Conservation (phyloP, 2,113 vertebrate species). For the Cochlearius cochlearius region DNA sequence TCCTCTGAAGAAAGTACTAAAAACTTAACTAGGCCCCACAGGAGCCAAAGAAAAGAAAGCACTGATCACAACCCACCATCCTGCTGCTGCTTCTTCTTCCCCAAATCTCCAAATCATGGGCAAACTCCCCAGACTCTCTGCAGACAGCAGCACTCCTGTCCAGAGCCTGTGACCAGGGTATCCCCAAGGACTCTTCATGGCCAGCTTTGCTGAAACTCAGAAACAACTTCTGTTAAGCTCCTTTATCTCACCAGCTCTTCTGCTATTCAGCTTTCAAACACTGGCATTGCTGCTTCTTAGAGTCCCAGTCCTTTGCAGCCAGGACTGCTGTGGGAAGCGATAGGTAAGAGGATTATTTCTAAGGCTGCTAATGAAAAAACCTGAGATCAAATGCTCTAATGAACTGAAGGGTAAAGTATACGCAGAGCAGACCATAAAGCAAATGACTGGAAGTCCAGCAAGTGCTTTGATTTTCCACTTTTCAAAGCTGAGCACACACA, state of each 20-base stretch:
- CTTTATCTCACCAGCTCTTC: not conserved
- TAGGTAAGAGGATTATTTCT: not conserved
- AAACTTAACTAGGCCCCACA: not conserved
- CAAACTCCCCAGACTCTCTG: not conserved
- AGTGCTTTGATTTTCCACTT: not conserved
- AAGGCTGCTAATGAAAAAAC: not conserved
- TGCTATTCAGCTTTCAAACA: not conserved
- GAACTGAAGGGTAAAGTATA: not conserved
- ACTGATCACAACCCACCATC: not conserved
- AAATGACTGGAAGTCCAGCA: not conserved
- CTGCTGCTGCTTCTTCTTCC: not conserved
- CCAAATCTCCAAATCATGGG: not conserved
- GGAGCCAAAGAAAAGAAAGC: not conserved
- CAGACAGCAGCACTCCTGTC: not conserved
- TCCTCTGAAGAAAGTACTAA: not conserved
- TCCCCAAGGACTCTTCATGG: not conserved
- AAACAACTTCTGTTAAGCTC: not conserved
- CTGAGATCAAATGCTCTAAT: not conserved
- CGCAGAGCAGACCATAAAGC: not conserved
- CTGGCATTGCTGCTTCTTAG: not conserved
- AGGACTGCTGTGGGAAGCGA: not conserved
- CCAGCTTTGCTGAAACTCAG: not conserved
- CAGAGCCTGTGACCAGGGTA: not conserved
- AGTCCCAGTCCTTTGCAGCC: not conserved
- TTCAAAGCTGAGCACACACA: not conserved